phyloP scores from a whole-genome alignment of 2,888 invertebrate species.

The Vanessa cardui region DNA sequence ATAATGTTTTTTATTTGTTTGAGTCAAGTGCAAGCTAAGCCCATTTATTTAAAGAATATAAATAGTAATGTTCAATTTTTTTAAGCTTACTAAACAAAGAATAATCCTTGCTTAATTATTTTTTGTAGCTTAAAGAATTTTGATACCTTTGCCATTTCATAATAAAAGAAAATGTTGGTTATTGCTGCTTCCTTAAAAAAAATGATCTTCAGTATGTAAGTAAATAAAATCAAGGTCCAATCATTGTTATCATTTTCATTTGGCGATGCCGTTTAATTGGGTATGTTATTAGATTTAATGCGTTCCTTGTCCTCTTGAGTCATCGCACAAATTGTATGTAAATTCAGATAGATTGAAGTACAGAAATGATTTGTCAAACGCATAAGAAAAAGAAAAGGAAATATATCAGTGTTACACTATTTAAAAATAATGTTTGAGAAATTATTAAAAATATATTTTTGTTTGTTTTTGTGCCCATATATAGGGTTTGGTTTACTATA shows the following conservation, averaged over 20 bases:
- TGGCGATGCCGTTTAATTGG: conserved; percentile 16
- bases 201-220: neutral
- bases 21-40: neutral
- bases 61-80: too few species aligned
- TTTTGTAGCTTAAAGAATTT: neutral
- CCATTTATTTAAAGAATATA: too few species aligned
- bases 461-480: too few species aligned
- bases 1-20: conserved; percentile 1
- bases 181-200: neutral
- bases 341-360: conserved; percentile 11
- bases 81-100: neutral
- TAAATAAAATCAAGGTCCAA: neutral
- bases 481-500: too few species aligned
- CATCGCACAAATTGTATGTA: conserved; percentile 16
- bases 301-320: conserved; percentile 23
- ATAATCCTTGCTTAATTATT: neutral
- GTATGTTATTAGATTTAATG: conserved; percentile 20
- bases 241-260: conserved; percentile 2
- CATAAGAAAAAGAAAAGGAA: neutral
- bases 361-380: neutral
- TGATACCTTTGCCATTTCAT: neutral
- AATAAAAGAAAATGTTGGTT: neutral
- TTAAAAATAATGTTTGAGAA: too few species aligned
- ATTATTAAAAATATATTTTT: too few species aligned
- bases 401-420: neutral